A percentile compares a stretch with the other conserved stretches of the same genome.
Conservation (phyloP, 2,113 vertebrate genomes). For the Ameiurus melas region DNA sequence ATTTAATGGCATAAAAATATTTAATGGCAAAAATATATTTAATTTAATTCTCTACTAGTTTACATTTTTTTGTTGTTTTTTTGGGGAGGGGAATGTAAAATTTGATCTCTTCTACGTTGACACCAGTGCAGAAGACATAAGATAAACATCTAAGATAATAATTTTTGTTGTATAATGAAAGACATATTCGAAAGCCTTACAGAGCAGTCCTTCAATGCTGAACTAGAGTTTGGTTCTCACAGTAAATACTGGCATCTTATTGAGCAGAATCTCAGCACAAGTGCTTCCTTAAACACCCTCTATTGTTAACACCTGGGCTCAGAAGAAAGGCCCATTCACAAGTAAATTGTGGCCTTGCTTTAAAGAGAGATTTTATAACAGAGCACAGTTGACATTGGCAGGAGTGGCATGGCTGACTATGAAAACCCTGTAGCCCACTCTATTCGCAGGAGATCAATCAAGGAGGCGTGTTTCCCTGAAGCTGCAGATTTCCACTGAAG, state of each 20-base stretch:
- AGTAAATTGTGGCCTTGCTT: conserved; percentile 70
- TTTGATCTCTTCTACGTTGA: background rate
- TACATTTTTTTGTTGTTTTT: background rate
- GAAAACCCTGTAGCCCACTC: conserved; percentile 64
- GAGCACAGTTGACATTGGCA: conserved; percentile 76
- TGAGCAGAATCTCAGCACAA: conserved; percentile 68
- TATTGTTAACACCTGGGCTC: conserved; percentile 80
- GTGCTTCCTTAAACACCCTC: conserved; percentile 74
- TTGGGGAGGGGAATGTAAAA: background rate
- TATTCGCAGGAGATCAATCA: conserved; percentile 72
- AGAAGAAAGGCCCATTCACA: conserved; percentile 73
- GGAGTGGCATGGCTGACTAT: conserved; percentile 67
- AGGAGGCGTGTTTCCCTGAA: conserved; percentile 62
- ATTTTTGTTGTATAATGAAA: background rate
- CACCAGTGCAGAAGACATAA: background rate
- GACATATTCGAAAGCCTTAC: conserved; percentile 42
- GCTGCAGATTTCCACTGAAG: conserved; percentile 53
- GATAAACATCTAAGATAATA: background rate
- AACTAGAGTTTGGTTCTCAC: conserved; percentile 62
- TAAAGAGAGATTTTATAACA: conserved; percentile 76
- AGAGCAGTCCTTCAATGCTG: conserved; percentile 43
- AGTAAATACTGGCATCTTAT: conserved; percentile 63
- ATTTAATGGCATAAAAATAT: background rate
- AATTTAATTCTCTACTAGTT: background rate
- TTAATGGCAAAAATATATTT: background rate